These are phyloP conservation scores for Hybognathus amarus DNA, from an alignment of 2,797 vertebrate species.

Conservation along the genomic window DNA sequence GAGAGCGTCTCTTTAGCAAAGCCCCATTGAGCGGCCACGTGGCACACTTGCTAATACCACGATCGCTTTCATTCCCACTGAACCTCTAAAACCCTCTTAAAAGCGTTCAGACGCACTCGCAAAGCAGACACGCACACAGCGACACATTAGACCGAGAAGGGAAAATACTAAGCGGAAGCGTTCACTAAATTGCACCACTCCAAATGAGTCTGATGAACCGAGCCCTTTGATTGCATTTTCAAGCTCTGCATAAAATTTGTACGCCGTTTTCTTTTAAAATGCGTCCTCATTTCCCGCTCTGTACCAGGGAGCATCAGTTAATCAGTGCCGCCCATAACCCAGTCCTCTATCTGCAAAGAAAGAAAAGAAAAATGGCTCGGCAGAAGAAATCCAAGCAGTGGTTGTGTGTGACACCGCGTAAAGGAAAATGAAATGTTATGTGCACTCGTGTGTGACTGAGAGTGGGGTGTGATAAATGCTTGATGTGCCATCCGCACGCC, in stretches of 20 bases:
- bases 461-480: conserved; percentile 37
- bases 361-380: conserved; percentile 1
- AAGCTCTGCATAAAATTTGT: conserved; percentile 44
- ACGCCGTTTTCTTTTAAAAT: conserved; percentile 33
- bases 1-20: conserved; percentile 46
- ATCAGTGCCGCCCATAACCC: conserved; percentile 38
- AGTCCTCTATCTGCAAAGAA: conserved; percentile 14
- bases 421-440: conserved; percentile 40
- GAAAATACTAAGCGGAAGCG: conserved; percentile 52
- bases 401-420: conserved; percentile 30
- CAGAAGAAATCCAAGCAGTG: conserved; percentile 34
- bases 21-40: conserved; percentile 51
- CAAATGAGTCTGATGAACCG: conserved; percentile 55
- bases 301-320: conserved; percentile 36
- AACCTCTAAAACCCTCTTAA: conserved; percentile 46
- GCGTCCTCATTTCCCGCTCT: conserved; percentile 21
- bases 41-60: conserved; percentile 42
- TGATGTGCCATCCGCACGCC: conserved; percentile 35
- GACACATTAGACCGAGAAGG: conserved; percentile 38
- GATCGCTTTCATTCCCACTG: conserved; percentile 34
- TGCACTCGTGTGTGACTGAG: conserved; percentile 36
- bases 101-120: conserved; percentile 5
- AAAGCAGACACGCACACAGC: neutral
- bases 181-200: conserved; percentile 44
- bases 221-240: conserved; percentile 54